A percentile compares a stretch with the other conserved stretches of the same genome.
phyloP scores from a whole-genome alignment of 2,113 vertebrate species.

The Pterophyllum scalare region DNA sequence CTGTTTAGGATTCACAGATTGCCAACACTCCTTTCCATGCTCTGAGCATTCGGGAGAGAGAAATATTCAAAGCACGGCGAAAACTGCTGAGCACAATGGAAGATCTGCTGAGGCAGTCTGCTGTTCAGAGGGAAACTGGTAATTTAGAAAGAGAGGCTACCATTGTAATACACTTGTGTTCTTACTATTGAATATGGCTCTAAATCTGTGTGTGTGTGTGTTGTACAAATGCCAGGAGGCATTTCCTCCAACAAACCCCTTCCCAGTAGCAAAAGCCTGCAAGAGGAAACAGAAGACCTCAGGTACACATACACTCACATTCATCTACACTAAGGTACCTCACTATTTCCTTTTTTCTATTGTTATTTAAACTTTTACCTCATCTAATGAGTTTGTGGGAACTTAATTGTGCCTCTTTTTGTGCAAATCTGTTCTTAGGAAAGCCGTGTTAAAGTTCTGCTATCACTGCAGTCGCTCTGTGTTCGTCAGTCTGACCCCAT shows the following conservation, averaged over 20 bases:
- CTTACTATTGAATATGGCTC: neutral
- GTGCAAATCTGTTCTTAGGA: neutral
- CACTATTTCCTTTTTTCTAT: neutral
- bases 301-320: neutral
- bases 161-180: neutral
- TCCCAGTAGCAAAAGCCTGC: neutral
- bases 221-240: neutral
- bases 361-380: neutral
- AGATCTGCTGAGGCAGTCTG: neutral
- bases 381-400: neutral
- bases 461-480: neutral
- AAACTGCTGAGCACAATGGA: constrained; percentile 69
- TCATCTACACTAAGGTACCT: neutral
- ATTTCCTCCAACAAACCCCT: neutral
- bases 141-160: neutral
- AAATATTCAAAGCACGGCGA: constrained; percentile 69
- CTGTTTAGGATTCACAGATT: constrained; percentile 79
- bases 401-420: neutral
- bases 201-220: neutral
- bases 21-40: constrained; percentile 81
- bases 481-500: neutral
- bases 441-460: neutral
- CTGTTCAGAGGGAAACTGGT: neutral
- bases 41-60: constrained; percentile 74
- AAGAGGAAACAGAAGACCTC: neutral